Evolutionary conservation across 2,888 invertebrate genomes (phyloP).

Genomic region (Idaea aversata): DNA sequence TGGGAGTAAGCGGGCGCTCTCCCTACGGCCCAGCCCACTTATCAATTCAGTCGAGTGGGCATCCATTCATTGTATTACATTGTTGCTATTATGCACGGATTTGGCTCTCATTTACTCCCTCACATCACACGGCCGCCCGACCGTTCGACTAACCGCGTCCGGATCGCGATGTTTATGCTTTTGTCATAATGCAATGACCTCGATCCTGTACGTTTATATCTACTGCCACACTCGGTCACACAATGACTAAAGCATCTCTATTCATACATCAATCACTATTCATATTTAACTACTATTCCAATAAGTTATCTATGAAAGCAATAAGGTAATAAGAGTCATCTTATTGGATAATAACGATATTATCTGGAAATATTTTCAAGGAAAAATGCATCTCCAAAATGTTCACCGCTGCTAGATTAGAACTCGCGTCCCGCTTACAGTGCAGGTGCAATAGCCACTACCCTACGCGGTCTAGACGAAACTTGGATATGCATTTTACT

Average conservation of each 20-base stretch:
- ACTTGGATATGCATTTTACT: no score
- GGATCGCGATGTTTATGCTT: conserved; percentile 20
- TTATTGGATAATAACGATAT: not conserved
- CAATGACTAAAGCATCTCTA: not conserved
- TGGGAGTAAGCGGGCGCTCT: conserved; percentile 45
- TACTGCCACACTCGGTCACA: not conserved
- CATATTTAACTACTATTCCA: not conserved
- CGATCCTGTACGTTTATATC: not conserved
- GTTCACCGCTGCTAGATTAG: no score
- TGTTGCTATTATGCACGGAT: conserved; percentile 71
- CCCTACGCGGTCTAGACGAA: no score
- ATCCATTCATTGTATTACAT: conserved; percentile 75
- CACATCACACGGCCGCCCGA: conserved; percentile 12
- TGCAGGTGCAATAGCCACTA: no score
- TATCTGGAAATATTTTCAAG: no score
- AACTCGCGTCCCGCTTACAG: no score
- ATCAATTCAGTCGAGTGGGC: conserved; percentile 78
- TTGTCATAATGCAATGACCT: conserved; percentile 24
- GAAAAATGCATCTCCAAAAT: no score
- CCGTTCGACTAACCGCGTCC: conserved; percentile 6
- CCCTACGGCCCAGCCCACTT: conserved; percentile 72
- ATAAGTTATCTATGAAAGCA: not conserved
- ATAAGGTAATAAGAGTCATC: not conserved
- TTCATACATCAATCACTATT: not conserved
- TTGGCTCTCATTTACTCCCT: conserved; percentile 62